Evolutionary conservation across 2,888 invertebrate species (phyloP), one percentile per base, ranked within the genome.

Genomic region (Drosophila parthenogenetica): DNA sequence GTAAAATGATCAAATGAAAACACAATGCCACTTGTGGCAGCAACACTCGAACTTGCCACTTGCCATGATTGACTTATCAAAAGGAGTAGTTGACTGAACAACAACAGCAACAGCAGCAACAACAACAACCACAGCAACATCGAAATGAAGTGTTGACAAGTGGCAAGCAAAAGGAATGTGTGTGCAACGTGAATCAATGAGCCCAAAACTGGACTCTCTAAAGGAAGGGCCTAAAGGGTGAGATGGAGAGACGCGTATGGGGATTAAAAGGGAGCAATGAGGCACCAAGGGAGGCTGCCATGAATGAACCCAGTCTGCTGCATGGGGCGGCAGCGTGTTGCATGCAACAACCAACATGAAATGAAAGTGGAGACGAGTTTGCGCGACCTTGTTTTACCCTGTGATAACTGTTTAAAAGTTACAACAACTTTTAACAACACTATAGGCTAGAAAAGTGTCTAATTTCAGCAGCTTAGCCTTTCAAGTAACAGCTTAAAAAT

Each of bases 21-120:
- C 43, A 68, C 48, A 54, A 58, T 48, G 60, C 61, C 45, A 55
- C 46, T 50, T 59, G 50, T 60, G 42, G 60, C 60, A 69, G 42
- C 88, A 80, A 69, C 77, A 85, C 85, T 87, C 80, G 87, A 85
- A 85, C 81, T 81, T 88, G 83, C 84, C 89, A 46, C 87, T 83
- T 86, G 88, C 81, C 84, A 66, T 86, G 86, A 86, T 86, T 86
- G 86, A 86, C 86, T 86, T 89, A 86, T 86, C 86, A 86, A 86
- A 82, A 89, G 86, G 77, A 81, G 76, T 74, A 71, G 78, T 71
- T 79, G 70, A 77, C 79, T 76, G 75, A 49, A 51, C 72, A 62
- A 13, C 73, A 63, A 37, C 76, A 60, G 13, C 61, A 62, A 13
- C 73, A 63, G 29, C 76, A 60, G 13, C 61, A 69, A 25, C 66